Conservation (phyloP, 2,797 vertebrate species). For the Masticophis lateralis region DNA sequence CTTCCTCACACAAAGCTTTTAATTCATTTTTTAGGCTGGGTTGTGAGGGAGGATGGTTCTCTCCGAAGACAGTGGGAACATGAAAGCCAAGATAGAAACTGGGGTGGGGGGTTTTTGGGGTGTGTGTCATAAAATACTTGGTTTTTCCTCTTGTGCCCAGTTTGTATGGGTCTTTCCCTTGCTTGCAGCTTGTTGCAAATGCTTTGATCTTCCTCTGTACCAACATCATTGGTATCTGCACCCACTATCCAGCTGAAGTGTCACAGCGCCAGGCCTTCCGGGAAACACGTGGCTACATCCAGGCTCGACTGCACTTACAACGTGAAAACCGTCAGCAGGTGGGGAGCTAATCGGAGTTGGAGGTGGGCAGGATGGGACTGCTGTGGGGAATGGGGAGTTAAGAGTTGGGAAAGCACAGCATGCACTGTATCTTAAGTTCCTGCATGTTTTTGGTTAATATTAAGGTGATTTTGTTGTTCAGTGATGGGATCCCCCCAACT, state of each 20-base stretch:
- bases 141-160: neutral
- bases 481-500: neutral
- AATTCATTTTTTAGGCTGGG: constrained; percentile 10
- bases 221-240: constrained; percentile 93
- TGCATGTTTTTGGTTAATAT: neutral
- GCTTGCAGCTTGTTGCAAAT: constrained; percentile 84
- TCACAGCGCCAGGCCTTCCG: constrained; percentile 97
- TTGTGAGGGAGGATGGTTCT: neutral
- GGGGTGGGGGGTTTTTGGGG: too few species aligned
- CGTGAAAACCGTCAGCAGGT: constrained; percentile 97
- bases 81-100: neutral
- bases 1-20: constrained; percentile 11
- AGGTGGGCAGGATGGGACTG: neutral
- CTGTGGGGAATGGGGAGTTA: neutral
- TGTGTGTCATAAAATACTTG: neutral
- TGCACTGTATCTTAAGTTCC: neutral
- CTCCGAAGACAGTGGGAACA: neutral
- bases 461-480: neutral
- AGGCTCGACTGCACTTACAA: constrained; percentile 91
- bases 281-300: constrained; percentile 95
- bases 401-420: neutral
- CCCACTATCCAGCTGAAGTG: constrained; percentile 94
- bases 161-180: neutral
- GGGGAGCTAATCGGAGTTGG: neutral
- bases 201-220: constrained; percentile 91